These are phyloP conservation scores for Morone chrysops DNA, from an alignment of 2,113 vertebrate genomes.

Conservation along the genomic window DNA sequence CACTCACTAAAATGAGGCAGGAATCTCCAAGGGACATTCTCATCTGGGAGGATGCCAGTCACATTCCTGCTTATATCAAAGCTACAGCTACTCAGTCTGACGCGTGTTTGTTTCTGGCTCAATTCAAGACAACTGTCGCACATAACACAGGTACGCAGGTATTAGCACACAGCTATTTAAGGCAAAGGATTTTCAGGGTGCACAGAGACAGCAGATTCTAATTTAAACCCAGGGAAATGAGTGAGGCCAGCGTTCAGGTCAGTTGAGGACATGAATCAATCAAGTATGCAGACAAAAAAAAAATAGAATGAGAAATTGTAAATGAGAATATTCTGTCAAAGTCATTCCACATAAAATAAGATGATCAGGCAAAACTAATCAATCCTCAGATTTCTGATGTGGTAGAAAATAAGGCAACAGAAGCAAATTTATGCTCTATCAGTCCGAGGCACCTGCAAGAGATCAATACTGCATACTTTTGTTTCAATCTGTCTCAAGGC, in stretches of 20 bases:
- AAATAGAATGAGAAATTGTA: neutral
- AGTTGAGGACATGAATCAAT: conserved; percentile 19
- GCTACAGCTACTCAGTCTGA: conserved; percentile 18
- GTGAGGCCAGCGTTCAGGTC: neutral
- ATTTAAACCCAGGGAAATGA: conserved; percentile 35
- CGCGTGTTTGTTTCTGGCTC: conserved; percentile 23
- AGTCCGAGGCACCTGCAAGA: conserved; percentile 12
- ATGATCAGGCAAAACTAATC: neutral
- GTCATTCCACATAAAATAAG: neutral
- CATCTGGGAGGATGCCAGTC: conserved; percentile 49
- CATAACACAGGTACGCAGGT: conserved; percentile 22
- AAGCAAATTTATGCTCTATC: conserved; percentile 8
- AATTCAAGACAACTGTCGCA: conserved; percentile 9
- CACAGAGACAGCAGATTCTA: neutral
- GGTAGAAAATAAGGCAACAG: neutral
- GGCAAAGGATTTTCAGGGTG: conserved; percentile 27
- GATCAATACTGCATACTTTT: conserved; percentile 14
- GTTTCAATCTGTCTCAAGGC: conserved; percentile 1
- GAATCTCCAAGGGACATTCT: conserved; percentile 59
- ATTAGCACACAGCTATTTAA: conserved; percentile 59
- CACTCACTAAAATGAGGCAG: conserved; percentile 63
- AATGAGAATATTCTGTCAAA: neutral
- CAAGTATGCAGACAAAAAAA: conserved; percentile 4
- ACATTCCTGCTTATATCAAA: conserved; percentile 23
- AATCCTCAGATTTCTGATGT: neutral